These are phyloP conservation scores for Hydropsyche betteni DNA, from an alignment of 2,888 invertebrate species.

Conservation along the genomic window DNA sequence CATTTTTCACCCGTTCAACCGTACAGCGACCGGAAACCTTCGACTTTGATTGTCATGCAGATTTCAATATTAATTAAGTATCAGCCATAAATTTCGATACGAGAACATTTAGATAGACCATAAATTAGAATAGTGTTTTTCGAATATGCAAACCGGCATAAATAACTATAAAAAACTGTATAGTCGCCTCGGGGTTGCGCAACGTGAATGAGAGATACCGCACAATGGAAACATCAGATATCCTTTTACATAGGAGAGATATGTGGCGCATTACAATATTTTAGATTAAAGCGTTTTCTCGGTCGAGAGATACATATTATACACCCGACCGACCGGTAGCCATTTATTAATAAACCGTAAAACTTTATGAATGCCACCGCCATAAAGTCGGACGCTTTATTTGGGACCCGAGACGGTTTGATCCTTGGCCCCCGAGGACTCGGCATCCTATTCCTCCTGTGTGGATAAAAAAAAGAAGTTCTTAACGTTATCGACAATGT, in stretches of 20 bases:
- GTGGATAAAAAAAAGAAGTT: too few species aligned
- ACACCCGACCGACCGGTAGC: constrained; percentile 47
- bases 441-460: too few species aligned
- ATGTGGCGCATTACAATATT: constrained; percentile 49
- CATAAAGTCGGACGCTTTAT: constrained; percentile 42
- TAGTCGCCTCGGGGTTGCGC: constrained; percentile 18
- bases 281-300: constrained; percentile 45
- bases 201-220: constrained; percentile 33
- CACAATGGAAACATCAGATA: constrained; percentile 49
- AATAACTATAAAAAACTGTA: neutral
- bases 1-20: constrained; percentile 35
- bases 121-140: too few species aligned
- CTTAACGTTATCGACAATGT: too few species aligned
- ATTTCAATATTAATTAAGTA: too few species aligned
- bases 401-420: constrained; percentile 19
- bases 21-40: constrained; percentile 1
- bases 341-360: constrained; percentile 48
- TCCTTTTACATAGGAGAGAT: constrained; percentile 49
- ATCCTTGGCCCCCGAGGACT: too few species aligned
- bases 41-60: too few species aligned
- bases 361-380: constrained; percentile 48
- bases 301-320: constrained; percentile 40
- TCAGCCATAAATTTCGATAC: too few species aligned
- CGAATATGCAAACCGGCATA: neutral
- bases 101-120: too few species aligned